These are phyloP conservation scores for honey bee (Apis mellifera) DNA, from an alignment of 1,140 invertebrate genomes.

Conservation along the genomic window Amel_HAv3.1 CM009933.2:3241501-3242000, in stretches of 20 bases:
- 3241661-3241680: constrained; percentile 57
- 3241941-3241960: constrained; percentile 95
- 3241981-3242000: constrained; percentile 89
- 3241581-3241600: constrained; percentile 4
- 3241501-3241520: neutral
- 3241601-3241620: constrained; percentile 85
- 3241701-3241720: constrained; percentile 82
- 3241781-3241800: constrained; percentile 73
- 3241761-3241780: neutral
- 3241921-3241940: constrained; percentile 98
- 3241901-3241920: constrained; percentile 92
- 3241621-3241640: constrained; percentile 89
- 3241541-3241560: neutral
- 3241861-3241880: constrained; percentile 97
- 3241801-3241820: constrained; percentile 85
- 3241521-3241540: neutral
- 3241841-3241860: constrained; percentile 98
- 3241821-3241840: constrained; percentile 91
- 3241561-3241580: neutral
- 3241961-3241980: constrained; percentile 92
- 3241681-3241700: constrained; percentile 57
- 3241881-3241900: constrained; percentile 95
- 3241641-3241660: constrained; percentile 75
- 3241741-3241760: neutral
- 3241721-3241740: constrained; percentile 76